phyloP scores from a whole-genome alignment of 2,797 vertebrate species.

The Enteromius thamalakanensis region DNA sequence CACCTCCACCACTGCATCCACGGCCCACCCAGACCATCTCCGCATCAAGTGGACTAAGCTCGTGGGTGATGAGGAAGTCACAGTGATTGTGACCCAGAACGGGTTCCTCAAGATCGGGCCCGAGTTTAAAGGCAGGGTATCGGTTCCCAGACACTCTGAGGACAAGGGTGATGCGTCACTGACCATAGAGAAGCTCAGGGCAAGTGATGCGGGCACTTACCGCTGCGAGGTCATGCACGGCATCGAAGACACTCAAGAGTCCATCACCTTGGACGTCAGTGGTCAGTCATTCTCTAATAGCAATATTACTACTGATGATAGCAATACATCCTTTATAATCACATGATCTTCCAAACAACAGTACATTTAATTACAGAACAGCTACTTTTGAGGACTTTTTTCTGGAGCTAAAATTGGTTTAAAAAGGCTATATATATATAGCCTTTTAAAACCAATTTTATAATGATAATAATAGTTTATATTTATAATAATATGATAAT shows the following conservation, averaged over 20 bases:
- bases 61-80: slow-evolving; percentile 80
- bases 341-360: not conserved
- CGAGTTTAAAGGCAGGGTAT: slow-evolving; percentile 80
- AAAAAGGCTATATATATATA: not conserved
- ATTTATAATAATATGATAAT: no score
- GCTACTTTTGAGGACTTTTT: not conserved
- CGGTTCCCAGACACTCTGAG: slow-evolving; percentile 74
- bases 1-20: not conserved
- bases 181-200: slow-evolving; percentile 77
- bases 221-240: slow-evolving; percentile 91
- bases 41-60: slow-evolving; percentile 94
- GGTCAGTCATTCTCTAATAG: slow-evolving; percentile 82
- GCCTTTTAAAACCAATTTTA: no score
- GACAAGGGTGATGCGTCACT: slow-evolving; percentile 81
- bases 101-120: slow-evolving; percentile 83
- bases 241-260: slow-evolving; percentile 85
- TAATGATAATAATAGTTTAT: no score
- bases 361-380: not conserved
- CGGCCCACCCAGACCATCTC: slow-evolving; percentile 71
- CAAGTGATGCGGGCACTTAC: slow-evolving; percentile 87
- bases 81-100: slow-evolving; percentile 86
- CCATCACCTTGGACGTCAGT: slow-evolving; percentile 78
- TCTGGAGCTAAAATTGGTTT: not conserved
- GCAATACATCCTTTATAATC: not conserved
- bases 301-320: no score